Base-by-base conservation (phyloP, 2,113 vertebrate genomes). In the Mugil cephalus region DNA sequence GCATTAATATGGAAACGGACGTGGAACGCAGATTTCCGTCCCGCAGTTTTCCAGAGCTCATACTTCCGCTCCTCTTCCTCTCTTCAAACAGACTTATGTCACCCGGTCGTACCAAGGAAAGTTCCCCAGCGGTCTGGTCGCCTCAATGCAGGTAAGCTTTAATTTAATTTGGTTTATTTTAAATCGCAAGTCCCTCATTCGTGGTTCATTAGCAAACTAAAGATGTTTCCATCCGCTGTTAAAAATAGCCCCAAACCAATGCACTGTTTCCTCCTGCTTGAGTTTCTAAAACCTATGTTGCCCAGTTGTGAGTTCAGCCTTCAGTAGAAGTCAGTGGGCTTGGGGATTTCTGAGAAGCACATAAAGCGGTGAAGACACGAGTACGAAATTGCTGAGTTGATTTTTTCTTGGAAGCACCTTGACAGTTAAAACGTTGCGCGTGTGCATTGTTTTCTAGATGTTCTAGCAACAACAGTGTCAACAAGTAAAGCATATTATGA, bases 91-190 rank as follows among this genome's bases (percentile, higher is more conserved):
- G 96, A 97, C 9, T 88, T 80, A 35, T 93, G 95, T 74, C 91
- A 96, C 86, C 85, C 94, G 5, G 90, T 91, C 3, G 74, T 95
- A 80, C 91, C 93, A 4, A 95, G 96, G 88, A 99, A 98, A 65
- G 93, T 95, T 0, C 93, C 97, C 72, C 97, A 95, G 82, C 94
- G 96, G 24, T 93, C 97, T 2, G 93, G 96, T 83, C 92, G 96
- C 55, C 96, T 99, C 4, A 96, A 93, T 18, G 94, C 96, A 93
- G 93, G 98, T 99, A 91, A 95, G 1, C 18, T 40, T 48, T 2
- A 0, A 58, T 40, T 19, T 47, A 54, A 67, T 30, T 30, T 30
- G 14, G 8, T 67, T 42, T 60, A 52, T 60, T 67, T 38, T 59
- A 11, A 38, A 13, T 56, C n/a, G n/a, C n/a, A 5, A 35, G 6